phyloP scores from a whole-genome alignment of 2,888 invertebrate genomes.

The Cryptocheilus praepositus region DNA sequence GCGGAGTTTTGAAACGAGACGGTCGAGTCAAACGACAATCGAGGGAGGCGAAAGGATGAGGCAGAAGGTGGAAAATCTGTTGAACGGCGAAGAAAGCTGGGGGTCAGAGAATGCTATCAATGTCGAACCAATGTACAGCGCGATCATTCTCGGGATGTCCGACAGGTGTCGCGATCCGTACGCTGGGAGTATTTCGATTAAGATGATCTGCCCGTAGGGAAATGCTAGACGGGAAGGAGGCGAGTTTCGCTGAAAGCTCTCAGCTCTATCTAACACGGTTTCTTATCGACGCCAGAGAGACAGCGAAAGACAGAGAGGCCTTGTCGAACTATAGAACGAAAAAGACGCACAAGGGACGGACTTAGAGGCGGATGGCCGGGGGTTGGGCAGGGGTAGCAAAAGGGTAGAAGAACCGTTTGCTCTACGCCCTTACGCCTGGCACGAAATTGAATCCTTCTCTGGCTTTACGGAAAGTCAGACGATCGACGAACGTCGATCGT shows the following conservation, averaged over 20 bases:
- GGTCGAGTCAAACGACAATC: not conserved
- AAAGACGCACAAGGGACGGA: no score
- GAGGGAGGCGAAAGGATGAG: constrained; percentile 13
- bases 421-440: not conserved
- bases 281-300: not conserved
- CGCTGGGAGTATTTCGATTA: constrained; percentile 43
- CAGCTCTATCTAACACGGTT: constrained; percentile 15
- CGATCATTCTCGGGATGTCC: constrained; percentile 24
- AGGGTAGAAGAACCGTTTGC: not conserved
- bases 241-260: constrained; percentile 10
- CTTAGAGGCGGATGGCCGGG: no score
- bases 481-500: no score
- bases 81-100: constrained; percentile 8
- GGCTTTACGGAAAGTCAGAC: not conserved
- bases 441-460: constrained; percentile 6
- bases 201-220: constrained; percentile 42
- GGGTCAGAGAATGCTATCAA: constrained; percentile 10
- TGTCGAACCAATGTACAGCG: constrained; percentile 23
- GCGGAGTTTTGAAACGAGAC: not conserved
- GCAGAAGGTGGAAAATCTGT: not conserved
- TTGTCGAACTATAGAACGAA: not conserved
- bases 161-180: constrained; percentile 31
- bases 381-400: not conserved
- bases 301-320: constrained; percentile 3
- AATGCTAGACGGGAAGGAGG: constrained; percentile 19